Base-by-base conservation (phyloP, 1,140 invertebrate genomes). In the Drusus annulatus region DNA sequence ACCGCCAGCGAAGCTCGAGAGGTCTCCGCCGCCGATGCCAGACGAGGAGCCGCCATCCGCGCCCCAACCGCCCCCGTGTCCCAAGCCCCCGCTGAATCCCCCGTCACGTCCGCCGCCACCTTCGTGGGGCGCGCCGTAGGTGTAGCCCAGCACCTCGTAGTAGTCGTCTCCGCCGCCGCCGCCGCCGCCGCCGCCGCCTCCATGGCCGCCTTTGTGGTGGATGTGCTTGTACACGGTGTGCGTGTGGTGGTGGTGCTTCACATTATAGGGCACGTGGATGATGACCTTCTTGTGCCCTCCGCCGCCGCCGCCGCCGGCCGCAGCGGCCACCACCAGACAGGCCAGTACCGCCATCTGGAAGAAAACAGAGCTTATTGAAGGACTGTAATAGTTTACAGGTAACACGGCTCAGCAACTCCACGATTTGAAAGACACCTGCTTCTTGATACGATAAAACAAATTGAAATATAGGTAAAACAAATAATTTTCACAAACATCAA, bases 161-260 rank as follows among this genome's bases (percentile, higher is more conserved):
- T 90, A 88, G 80, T 89, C 88, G 8, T 87, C 86, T 15, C 54
- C 71, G 16, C 81, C 82, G 31, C 76, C 87, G 8, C 87, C 87
- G 17, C 83, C 88, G 31, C 88, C 88, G 31, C 87, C 88, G 8
- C 87, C 88, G n/a, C 87, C 87, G 28, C 80, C 81, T 60, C 84
- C 84, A 54, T 82, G 78, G 71, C 88, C 90, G 74, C 87, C 87
- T 84, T 90, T 90, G 81, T 90, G 89, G 81, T 89, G 88, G 0
- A 92, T 86, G 81, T 92, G 91, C 79, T 92, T 92, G 78, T 91
- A 90, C 45, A 92, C 89, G 6, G 91, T 92, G 84, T 92, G 91
- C 45, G 91, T 92, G 84, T 92, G 91, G 80, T 92, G 91, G 81
- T 92, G 90, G 76, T 90, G 89, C 74, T 92, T 91, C 58, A 92